A percentile compares a stretch with the other conserved stretches of the same genome.
phyloP scores from a whole-genome alignment of 2,113 vertebrate species.

The Gallinago undulata region DNA sequence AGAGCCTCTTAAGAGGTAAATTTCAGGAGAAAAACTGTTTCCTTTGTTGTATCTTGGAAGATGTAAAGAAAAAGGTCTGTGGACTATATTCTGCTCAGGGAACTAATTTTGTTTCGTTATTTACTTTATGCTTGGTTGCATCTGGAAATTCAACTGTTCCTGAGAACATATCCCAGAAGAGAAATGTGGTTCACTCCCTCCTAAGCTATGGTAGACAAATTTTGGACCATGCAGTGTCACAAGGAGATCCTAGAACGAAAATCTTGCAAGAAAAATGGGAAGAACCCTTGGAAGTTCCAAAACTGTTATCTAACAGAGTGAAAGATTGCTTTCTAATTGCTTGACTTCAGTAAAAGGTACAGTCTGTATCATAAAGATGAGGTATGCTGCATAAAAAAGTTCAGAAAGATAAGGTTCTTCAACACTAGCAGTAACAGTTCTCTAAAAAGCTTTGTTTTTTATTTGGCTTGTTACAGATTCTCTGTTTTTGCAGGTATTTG shows the following conservation, averaged over 20 bases:
- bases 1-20: neutral
- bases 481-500: neutral
- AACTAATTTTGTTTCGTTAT: neutral
- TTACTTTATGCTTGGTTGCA: neutral
- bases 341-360: neutral
- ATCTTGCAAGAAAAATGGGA: neutral
- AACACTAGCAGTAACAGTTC: neutral
- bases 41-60: neutral
- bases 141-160: neutral
- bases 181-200: neutral
- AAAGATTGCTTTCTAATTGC: neutral
- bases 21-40: neutral
- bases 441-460: neutral
- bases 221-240: neutral
- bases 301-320: neutral
- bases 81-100: neutral
- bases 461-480: neutral
- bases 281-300: neutral
- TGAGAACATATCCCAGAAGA: neutral
- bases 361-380: neutral
- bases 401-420: neutral
- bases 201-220: neutral
- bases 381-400: neutral
- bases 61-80: neutral
- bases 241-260: neutral